These are phyloP conservation scores for Oreochromis niloticus DNA, from an alignment of 2,113 vertebrate species.

Conservation along the genomic window DNA sequence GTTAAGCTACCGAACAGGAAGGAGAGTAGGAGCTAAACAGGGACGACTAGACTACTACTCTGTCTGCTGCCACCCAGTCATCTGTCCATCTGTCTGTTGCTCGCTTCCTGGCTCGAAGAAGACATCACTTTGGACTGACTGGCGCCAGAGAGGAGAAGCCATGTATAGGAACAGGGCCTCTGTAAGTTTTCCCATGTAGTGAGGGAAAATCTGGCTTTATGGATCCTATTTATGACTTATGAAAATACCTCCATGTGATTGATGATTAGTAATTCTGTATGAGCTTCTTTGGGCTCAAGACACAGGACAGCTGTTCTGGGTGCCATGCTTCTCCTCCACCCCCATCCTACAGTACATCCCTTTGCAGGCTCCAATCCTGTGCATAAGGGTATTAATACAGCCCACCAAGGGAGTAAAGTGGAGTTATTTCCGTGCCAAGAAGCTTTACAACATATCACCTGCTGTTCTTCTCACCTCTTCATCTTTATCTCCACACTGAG, in stretches of 20 bases:
- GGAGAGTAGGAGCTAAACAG: slow-evolving; percentile 31
- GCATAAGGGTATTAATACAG: slow-evolving; percentile 22
- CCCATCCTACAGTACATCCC: slow-evolving; percentile 3
- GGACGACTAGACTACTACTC: slow-evolving; percentile 23
- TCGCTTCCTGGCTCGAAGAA: slow-evolving; percentile 54
- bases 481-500: neutral
- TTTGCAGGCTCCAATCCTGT: neutral
- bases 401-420: slow-evolving; percentile 12
- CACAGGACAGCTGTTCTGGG: slow-evolving; percentile 33
- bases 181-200: slow-evolving; percentile 23
- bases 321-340: slow-evolving; percentile 6
- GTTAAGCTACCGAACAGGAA: slow-evolving; percentile 21
- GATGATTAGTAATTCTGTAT: slow-evolving; percentile 51
- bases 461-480: neutral
- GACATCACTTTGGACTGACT: slow-evolving; percentile 47
- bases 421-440: neutral
- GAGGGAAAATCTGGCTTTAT: slow-evolving; percentile 33
- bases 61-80: slow-evolving; percentile 12
- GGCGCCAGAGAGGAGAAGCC: slow-evolving; percentile 47
- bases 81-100: slow-evolving; percentile 32
- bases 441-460: neutral
- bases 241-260: slow-evolving; percentile 55
- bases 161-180: slow-evolving; percentile 38
- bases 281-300: slow-evolving; percentile 12
- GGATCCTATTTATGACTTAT: slow-evolving; percentile 46